A percentile compares a stretch with the other conserved stretches of the same genome.
Evolutionary conservation across 2,888 invertebrate species (phyloP).

Genomic region (Brachypterus glaber): DNA sequence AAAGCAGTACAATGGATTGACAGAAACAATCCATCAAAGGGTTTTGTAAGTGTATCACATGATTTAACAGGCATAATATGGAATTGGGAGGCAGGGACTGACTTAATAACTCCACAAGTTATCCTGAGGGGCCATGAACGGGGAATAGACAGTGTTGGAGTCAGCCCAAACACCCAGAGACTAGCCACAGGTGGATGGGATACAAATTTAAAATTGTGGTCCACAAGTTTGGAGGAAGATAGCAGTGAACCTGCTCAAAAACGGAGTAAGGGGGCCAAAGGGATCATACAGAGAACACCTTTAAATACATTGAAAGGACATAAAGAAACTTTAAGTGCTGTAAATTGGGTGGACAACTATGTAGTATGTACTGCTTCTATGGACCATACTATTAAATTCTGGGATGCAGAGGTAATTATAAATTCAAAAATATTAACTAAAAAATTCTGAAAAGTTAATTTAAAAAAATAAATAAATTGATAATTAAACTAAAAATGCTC

Average conservation of each 20-base stretch:
- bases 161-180: conserved; percentile 54
- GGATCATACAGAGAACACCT: conserved; percentile 53
- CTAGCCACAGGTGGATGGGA: conserved; percentile 91
- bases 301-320: conserved; percentile 85
- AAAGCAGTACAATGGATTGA: conserved; percentile 85
- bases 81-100: conserved; percentile 38
- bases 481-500: no score
- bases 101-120: conserved; percentile 69
- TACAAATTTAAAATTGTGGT: conserved; percentile 86
- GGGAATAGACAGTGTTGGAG: conserved; percentile 79
- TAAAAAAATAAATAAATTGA: no score
- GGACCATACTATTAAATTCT: conserved; percentile 91
- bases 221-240: conserved; percentile 43
- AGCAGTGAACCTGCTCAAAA: conserved; percentile 34
- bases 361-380: conserved; percentile 81
- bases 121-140: conserved; percentile 86
- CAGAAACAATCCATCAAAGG: conserved; percentile 45
- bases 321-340: conserved; percentile 77
- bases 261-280: conserved; percentile 25
- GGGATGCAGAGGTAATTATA: conserved; percentile 67
- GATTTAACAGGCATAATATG: conserved; percentile 87
- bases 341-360: conserved; percentile 72
- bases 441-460: no score
- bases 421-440: no score
- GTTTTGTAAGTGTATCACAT: conserved; percentile 67